These are phyloP conservation scores for Ricordea florida DNA, from an alignment of 92 coral and sea anemone genomes.

Conservation along the genomic window DNA sequence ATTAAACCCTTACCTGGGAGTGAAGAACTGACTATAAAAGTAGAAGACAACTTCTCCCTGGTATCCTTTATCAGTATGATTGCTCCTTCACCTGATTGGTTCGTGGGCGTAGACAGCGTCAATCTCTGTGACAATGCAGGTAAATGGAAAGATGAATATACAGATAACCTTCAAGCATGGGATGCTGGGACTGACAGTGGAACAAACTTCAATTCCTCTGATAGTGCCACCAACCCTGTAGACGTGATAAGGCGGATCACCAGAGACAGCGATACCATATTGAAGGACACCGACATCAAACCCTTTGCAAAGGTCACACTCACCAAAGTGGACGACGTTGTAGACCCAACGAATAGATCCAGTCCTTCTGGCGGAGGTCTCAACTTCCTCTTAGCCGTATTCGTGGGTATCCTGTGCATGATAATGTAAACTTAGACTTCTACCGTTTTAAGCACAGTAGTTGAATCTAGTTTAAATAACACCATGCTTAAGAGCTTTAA, in stretches of 20 bases:
- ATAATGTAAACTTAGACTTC: background rate
- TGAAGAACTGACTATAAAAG: constrained; percentile 1
- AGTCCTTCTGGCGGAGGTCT: background rate
- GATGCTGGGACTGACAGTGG: constrained; percentile 61
- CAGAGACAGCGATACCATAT: constrained; percentile 11
- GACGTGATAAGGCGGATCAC: constrained; percentile 24
- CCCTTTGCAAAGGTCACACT: constrained; percentile 39
- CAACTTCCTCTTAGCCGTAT: background rate
- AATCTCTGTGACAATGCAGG: constrained; percentile 37
- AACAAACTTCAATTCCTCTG: background rate
- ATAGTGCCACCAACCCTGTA: constrained; percentile 13
- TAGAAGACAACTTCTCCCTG: background rate
- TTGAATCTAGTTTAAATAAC: background rate
- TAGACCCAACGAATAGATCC: background rate
- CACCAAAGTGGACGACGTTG: background rate
- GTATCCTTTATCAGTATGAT: constrained; percentile 54
- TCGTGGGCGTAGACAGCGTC: constrained; percentile 38
- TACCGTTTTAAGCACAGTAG: background rate
- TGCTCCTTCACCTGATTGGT: constrained; percentile 69
- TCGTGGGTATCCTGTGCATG: background rate
- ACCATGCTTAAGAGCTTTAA: too few relatives aligned
- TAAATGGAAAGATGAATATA: constrained; percentile 25
- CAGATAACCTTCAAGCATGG: too few relatives aligned
- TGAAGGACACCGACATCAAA: background rate
- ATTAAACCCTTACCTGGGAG: background rate